These are phyloP conservation scores for Drosophila lacicola DNA, from an alignment of 2,888 invertebrate species.

Conservation along the genomic window DNA sequence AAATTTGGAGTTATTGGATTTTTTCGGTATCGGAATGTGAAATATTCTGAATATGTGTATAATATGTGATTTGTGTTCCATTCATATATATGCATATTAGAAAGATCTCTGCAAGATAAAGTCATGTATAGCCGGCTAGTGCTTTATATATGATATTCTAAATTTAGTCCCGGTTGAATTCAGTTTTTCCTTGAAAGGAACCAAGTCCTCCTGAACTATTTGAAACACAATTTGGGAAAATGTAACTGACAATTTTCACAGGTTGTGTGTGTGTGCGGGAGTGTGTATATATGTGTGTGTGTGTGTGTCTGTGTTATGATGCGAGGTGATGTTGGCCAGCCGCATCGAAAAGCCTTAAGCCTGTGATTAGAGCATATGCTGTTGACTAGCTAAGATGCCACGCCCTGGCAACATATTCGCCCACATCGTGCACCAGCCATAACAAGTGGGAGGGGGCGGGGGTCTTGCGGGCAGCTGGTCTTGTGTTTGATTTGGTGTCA, in stretches of 20 bases:
- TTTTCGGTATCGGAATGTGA: too few species aligned
- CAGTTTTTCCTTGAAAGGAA: too few species aligned
- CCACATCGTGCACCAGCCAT: not conserved
- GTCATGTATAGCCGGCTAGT: too few species aligned
- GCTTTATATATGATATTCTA: too few species aligned
- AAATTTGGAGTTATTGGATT: too few species aligned
- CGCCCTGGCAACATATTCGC: not conserved
- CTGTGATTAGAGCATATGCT: conserved; percentile 40
- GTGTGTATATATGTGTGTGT: not conserved
- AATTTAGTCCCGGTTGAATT: too few species aligned
- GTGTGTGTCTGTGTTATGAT: not conserved
- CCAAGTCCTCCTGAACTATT: conserved; percentile 49
- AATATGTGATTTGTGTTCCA: too few species aligned
- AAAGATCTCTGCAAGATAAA: too few species aligned
- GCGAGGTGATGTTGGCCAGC: conserved; percentile 19
- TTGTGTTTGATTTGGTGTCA: conserved; percentile 67
- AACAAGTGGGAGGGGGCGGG: conserved; percentile 2
- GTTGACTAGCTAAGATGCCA: conserved; percentile 39
- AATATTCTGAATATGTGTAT: too few species aligned
- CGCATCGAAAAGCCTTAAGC: conserved; percentile 37
- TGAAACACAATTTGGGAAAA: conserved; percentile 44
- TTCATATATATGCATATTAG: too few species aligned
- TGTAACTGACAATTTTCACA: conserved; percentile 5
- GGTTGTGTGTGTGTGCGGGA: not conserved
- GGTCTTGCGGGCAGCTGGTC: conserved; percentile 1